Percentiles rank a stretch among this genome's conserved stretches.
Conservation (phyloP, 2,797 vertebrate species). For the Aratinga solstitialis region DNA sequence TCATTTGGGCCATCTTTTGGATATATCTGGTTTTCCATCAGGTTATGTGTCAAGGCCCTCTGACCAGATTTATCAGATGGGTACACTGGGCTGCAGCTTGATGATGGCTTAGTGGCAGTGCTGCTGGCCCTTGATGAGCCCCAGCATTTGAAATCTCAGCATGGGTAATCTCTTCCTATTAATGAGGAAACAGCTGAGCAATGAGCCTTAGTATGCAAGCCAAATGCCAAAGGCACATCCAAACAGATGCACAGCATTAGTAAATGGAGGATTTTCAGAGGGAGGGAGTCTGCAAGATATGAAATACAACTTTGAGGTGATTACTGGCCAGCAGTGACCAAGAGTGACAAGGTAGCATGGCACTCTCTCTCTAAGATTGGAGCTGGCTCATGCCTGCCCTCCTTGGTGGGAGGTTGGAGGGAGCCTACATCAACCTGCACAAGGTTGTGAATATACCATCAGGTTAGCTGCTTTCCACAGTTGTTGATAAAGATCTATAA, state of each 20-base stretch:
- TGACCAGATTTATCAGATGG: not conserved
- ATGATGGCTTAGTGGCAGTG: not conserved
- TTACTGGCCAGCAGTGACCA: not conserved
- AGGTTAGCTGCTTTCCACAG: not conserved
- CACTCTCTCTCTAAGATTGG: not conserved
- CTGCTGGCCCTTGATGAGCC: not conserved
- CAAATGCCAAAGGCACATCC: constrained; percentile 1
- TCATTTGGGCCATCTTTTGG: not conserved
- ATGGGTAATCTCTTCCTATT: not conserved
- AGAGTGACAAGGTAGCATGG: not conserved
- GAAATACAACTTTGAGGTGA: not conserved
- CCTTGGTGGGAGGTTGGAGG: not conserved
- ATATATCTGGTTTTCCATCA: not conserved
- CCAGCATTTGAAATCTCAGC: constrained; percentile 2
- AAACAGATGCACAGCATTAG: not conserved
- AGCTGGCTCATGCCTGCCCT: not conserved
- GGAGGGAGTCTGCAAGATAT: not conserved
- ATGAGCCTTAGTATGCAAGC: not conserved
- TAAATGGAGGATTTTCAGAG: not conserved
- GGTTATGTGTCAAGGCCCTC: not conserved
- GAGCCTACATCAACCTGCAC: not conserved
- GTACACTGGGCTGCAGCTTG: not conserved
- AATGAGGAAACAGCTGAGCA: constrained; percentile 17
- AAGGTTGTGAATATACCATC: not conserved
- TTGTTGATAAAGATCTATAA: not conserved